Conservation (phyloP, 2,888 invertebrate species). For the Euphydryas editha region DNA sequence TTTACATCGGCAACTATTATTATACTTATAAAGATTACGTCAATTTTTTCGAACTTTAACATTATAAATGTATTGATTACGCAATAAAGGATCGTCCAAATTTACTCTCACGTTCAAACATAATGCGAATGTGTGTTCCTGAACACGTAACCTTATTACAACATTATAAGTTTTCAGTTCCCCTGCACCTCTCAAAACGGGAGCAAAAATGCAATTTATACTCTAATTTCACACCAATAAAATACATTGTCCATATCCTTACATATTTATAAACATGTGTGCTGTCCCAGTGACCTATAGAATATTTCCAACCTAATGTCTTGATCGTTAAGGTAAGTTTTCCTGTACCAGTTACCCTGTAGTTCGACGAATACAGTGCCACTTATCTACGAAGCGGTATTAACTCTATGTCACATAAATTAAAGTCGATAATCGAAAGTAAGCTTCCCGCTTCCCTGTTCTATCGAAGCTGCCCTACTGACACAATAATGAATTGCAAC, state of each 20-base stretch:
- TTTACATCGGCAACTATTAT: too few species aligned
- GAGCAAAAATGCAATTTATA: constrained; percentile 1
- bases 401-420: not conserved
- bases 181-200: not conserved
- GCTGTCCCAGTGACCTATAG: constrained; percentile 14
- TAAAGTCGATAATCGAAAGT: constrained; percentile 20
- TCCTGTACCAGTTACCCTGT: not conserved
- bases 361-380: not conserved
- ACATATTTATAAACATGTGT: constrained; percentile 16
- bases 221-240: constrained; percentile 3
- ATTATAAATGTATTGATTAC: constrained; percentile 6
- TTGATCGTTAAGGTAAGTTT: constrained; percentile 11
- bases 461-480: not conserved
- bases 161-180: not conserved
- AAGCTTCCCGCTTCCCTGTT: not conserved
- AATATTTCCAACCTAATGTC: constrained; percentile 14
- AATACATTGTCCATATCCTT: not conserved
- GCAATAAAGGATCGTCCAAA: not conserved
- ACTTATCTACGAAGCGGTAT: not conserved
- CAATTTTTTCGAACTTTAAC: not conserved
- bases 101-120: not conserved
- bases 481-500: constrained; percentile 10
- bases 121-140: not conserved
- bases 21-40: not conserved
- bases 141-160: not conserved